Evolutionary conservation across 2,888 invertebrate species (phyloP), one percentile per base, ranked within the genome.

Genomic region (Imbricaverruca yamaguchii): DNA sequence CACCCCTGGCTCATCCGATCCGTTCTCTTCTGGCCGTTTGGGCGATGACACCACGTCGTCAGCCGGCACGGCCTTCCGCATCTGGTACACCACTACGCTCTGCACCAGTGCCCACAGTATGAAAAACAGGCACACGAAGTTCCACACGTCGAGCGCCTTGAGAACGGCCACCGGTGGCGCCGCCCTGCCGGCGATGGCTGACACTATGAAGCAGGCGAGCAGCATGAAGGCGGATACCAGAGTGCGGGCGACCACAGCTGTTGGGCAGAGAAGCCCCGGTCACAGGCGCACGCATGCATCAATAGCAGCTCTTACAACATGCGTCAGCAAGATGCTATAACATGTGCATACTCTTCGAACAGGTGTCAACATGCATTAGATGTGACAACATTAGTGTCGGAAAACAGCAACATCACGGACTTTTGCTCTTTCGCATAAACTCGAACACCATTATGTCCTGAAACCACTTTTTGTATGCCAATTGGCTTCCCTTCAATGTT

Each of bases 31-130:
- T 11, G 53, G 39, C 39, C 13, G 74, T 69, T 69, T 69, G 13
- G 69, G 69, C 18, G 10, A 4, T 8, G 61, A 0, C 18, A 8
- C 61, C 18, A 7, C 18, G 8, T 18, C 61, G 18, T 21, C 39
- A 39, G 39, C 39, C 39, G 39, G 39, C 39, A 39, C 39, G 2
- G 39, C 12, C 61, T 63, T 3, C 39, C 6, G 3, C 74, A 74
- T 74, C 53, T 21, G 74, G 74, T 74, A 74, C 53, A 74, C 74
- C 18, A 74, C 74, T 53, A 74, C 53, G 18, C 74, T 74, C 74
- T 74, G 74, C 39, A 74, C 53, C 74, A 74, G 15, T 7, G 74
- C 39, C 74, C 74, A 74, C 53, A 74, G 53, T 53, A 74, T 7
- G 21, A 74, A 21, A 8, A 74, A 53, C 74, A 74, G 53, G 53